These are phyloP conservation scores for Heliconius aoede DNA, from an alignment of 2,888 invertebrate genomes.

Conservation along the genomic window DNA sequence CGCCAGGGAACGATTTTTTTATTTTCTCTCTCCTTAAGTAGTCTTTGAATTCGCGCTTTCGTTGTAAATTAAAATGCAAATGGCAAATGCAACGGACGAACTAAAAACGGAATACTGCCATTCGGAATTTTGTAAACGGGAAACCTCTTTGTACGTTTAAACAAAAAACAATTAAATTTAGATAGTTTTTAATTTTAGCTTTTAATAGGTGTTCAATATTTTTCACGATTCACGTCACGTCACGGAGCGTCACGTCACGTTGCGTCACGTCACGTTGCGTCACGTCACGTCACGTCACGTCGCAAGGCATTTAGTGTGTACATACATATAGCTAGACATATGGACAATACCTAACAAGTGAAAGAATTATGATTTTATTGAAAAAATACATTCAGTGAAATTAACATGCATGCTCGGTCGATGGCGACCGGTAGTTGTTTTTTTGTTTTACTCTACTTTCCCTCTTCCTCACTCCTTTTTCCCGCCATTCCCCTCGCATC, in stretches of 20 bases:
- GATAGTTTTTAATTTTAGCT: conserved; percentile 81
- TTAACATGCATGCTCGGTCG: conserved; percentile 70
- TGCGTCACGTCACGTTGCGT: conserved; percentile 59
- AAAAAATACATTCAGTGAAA: conserved; percentile 80
- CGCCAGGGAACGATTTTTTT: conserved; percentile 54
- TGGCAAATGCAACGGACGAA: conserved; percentile 53
- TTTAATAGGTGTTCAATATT: conserved; percentile 82
- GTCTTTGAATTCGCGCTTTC: conserved; percentile 56
- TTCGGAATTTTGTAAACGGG: conserved; percentile 44
- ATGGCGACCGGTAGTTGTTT: conserved; percentile 48
- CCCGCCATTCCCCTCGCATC: conserved; percentile 55
- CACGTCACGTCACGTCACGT: conserved; percentile 59
- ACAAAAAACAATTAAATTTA: conserved; percentile 54
- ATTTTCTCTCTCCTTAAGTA: conserved; percentile 55
- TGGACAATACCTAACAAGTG: conserved; percentile 84
- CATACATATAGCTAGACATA: conserved; percentile 81
- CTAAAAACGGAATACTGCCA: conserved; percentile 45
- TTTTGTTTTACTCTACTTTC: conserved; percentile 57
- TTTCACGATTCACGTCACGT: conserved; percentile 65
- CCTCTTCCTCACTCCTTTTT: conserved; percentile 54
- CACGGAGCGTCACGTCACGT: conserved; percentile 60
- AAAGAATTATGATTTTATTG: conserved; percentile 78
- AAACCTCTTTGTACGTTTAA: conserved; percentile 73
- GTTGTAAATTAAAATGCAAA: conserved; percentile 56
- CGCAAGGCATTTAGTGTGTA: conserved; percentile 71